These are phyloP conservation scores for Tenebrio molitor DNA, from an alignment of 1,140 invertebrate species.

Conservation along the genomic window DNA sequence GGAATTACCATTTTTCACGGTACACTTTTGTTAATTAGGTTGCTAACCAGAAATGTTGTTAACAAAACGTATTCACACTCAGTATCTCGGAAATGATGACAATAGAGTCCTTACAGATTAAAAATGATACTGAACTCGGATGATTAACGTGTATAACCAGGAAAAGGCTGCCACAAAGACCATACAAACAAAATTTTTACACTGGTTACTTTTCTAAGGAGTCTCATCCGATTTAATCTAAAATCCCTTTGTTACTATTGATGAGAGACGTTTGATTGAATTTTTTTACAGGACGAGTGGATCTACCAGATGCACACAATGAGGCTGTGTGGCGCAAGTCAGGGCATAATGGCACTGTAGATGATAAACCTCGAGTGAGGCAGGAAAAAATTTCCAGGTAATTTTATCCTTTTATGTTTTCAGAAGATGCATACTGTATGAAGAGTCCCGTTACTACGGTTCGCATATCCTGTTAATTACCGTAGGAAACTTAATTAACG, in stretches of 20 bases:
- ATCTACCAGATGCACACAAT: slow-evolving; percentile 78
- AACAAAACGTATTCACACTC: slow-evolving; percentile 18
- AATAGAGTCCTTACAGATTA: slow-evolving; percentile 1
- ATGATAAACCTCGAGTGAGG: slow-evolving; percentile 66
- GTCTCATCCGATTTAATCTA: slow-evolving; percentile 1
- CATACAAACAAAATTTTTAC: slow-evolving; percentile 1
- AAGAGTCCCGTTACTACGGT: neutral
- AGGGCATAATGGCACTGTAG: slow-evolving; percentile 70
- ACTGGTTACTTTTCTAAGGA: slow-evolving; percentile 7
- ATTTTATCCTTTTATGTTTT: slow-evolving; percentile 50
- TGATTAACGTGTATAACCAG: slow-evolving; percentile 17
- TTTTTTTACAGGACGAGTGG: slow-evolving; percentile 68
- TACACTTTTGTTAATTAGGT: slow-evolving; percentile 16
- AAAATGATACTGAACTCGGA: neutral
- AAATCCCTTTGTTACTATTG: slow-evolving; percentile 17
- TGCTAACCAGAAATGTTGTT: slow-evolving; percentile 2
- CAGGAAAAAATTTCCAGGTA: slow-evolving; percentile 70
- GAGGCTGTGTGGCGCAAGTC: slow-evolving; percentile 76
- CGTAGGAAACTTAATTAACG: too few relatives aligned
- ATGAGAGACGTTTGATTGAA: slow-evolving; percentile 31
- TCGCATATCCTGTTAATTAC: too few relatives aligned
- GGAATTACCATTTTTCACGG: slow-evolving; percentile 22
- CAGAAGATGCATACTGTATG: neutral
- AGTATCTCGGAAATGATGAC: slow-evolving; percentile 8
- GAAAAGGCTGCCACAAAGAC: neutral